These are phyloP conservation scores for human DNA, from an alignment of 2,113 vertebrate genomes.

Conservation along the genomic window GRCh38 chr4:77179501-77180000, in stretches of 20 bases:
- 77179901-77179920: background rate
- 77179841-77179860: background rate
- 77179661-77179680: background rate
- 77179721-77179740: background rate
- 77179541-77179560: background rate
- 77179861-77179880: background rate
- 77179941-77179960: too few species aligned
- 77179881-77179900: background rate
- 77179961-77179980: too few species aligned
- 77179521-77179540: background rate
- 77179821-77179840: background rate
- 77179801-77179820: background rate
- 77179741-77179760: background rate
- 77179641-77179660: background rate
- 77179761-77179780: background rate
- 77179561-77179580: background rate
- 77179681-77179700: background rate
- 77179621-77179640: background rate
- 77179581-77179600: background rate
- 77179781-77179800: background rate
- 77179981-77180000: too few species aligned
- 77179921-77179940: background rate
- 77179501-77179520: background rate
- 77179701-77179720: background rate
- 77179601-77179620: background rate